Conservation (phyloP, 2,888 invertebrate genomes). For the Furcula furcula region DNA sequence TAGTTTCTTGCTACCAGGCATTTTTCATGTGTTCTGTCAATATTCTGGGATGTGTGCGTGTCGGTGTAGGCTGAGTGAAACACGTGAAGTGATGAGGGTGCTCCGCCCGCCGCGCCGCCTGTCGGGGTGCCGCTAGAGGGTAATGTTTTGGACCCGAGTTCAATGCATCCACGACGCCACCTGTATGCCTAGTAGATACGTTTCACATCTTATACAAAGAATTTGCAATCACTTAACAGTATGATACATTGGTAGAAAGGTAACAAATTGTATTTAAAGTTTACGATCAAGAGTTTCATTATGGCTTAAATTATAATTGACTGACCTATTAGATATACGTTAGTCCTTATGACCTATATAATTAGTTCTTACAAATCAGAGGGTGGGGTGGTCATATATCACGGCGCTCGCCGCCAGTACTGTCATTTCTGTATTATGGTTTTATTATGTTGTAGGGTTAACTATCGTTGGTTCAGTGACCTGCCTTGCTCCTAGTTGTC, state of each 20-base stretch:
- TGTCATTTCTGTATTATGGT: too few relatives aligned
- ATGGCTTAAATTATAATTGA: too few relatives aligned
- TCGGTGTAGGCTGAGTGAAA: constrained; percentile 42
- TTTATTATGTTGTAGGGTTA: constrained; percentile 46
- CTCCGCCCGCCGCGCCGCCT: constrained; percentile 22
- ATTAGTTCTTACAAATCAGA: too few relatives aligned
- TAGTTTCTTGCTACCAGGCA: constrained; percentile 51
- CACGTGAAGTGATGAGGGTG: constrained; percentile 55
- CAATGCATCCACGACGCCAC: constrained; percentile 58
- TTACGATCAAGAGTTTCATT: too few relatives aligned
- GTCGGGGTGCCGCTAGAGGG: constrained; percentile 35
- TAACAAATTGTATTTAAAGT: too few relatives aligned
- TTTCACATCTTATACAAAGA: too few relatives aligned
- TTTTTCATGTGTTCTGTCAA: constrained; percentile 46
- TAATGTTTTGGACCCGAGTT: constrained; percentile 59
- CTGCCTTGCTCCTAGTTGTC: constrained; percentile 54
- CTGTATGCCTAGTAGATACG: too few relatives aligned
- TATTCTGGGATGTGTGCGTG: constrained; percentile 38
- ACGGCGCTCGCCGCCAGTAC: constrained; percentile 28
- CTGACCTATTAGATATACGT: too few relatives aligned
- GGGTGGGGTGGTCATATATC: constrained; percentile 31
- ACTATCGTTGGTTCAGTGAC: constrained; percentile 67
- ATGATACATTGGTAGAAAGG: too few relatives aligned
- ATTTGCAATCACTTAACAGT: too few relatives aligned
- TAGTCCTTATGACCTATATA: too few relatives aligned